Conservation (phyloP, 2,797 vertebrate genomes). For the Mus caroli region DNA sequence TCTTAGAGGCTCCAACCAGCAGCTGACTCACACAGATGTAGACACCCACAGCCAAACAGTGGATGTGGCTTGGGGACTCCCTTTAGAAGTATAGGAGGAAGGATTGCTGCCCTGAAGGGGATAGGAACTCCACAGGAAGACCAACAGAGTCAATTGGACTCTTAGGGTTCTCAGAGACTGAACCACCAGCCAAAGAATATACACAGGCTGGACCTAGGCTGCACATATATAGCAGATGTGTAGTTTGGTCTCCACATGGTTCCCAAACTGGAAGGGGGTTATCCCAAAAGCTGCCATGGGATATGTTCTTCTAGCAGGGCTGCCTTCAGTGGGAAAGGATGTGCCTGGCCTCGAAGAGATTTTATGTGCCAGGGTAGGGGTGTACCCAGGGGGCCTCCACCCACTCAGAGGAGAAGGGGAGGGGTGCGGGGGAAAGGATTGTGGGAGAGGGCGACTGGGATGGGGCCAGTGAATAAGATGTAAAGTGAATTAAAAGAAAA, state of each 20-base stretch:
- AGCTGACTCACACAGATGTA: background rate
- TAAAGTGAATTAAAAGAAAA: background rate
- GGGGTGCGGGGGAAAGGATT: background rate
- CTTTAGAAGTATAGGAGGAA: background rate
- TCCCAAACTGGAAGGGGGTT: background rate
- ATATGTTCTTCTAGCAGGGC: background rate
- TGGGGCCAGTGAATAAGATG: background rate
- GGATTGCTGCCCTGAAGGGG: background rate
- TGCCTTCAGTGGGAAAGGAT: background rate
- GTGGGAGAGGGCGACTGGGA: background rate
- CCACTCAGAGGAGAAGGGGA: background rate
- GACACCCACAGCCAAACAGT: background rate
- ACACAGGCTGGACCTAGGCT: background rate
- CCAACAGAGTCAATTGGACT: background rate
- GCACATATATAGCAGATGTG: background rate
- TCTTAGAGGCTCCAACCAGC: background rate
- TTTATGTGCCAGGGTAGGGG: background rate
- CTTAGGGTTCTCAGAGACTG: background rate
- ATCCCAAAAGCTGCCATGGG: background rate
- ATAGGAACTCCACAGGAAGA: background rate
- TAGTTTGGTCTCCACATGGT: background rate
- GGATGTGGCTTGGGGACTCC: background rate
- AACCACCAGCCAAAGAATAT: background rate
- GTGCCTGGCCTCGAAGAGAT: background rate
- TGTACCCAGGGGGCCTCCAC: background rate